Conservation (phyloP, 2,113 vertebrate genomes). For the Coreoperca whiteheadi region DNA sequence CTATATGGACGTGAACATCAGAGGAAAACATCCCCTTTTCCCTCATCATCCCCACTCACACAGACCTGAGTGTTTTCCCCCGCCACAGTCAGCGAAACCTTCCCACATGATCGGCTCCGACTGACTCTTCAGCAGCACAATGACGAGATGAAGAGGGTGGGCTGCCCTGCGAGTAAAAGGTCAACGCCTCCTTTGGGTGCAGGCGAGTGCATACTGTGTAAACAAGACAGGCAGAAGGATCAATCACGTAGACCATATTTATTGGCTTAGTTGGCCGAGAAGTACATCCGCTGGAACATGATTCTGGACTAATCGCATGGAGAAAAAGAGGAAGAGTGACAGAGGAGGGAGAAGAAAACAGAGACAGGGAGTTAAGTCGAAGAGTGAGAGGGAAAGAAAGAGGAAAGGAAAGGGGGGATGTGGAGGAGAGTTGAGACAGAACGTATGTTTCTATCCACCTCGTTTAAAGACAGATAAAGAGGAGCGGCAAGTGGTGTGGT, state of each 20-base stretch:
- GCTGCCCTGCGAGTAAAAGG: conserved; percentile 76
- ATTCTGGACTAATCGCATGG: conserved; percentile 39
- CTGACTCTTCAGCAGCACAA: conserved; percentile 61
- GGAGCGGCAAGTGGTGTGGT: not conserved
- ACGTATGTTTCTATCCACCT: not conserved
- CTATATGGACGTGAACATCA: conserved; percentile 67
- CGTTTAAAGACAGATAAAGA: not conserved
- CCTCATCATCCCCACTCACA: conserved; percentile 15
- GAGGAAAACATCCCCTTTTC: conserved; percentile 58
- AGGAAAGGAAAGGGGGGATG: not conserved
- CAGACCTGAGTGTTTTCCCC: not conserved
- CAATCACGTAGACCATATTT: conserved; percentile 59
- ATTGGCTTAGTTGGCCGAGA: conserved; percentile 60
- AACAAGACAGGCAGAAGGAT: conserved; percentile 72
- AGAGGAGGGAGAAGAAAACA: not conserved
- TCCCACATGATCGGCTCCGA: conserved; percentile 45
- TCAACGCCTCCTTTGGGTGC: conserved; percentile 64
- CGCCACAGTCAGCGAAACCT: conserved; percentile 22
- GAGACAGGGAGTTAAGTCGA: not conserved
- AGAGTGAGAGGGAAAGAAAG: not conserved
- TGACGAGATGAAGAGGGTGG: conserved; percentile 66
- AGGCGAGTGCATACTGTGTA: conserved; percentile 66
- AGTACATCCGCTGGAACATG: conserved; percentile 40
- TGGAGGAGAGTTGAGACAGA: not conserved
- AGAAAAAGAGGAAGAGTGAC: conserved; percentile 12